These are phyloP conservation scores for Anoplolepis gracilipes DNA, from an alignment of 1,140 invertebrate genomes.

Conservation along the genomic window DNA sequence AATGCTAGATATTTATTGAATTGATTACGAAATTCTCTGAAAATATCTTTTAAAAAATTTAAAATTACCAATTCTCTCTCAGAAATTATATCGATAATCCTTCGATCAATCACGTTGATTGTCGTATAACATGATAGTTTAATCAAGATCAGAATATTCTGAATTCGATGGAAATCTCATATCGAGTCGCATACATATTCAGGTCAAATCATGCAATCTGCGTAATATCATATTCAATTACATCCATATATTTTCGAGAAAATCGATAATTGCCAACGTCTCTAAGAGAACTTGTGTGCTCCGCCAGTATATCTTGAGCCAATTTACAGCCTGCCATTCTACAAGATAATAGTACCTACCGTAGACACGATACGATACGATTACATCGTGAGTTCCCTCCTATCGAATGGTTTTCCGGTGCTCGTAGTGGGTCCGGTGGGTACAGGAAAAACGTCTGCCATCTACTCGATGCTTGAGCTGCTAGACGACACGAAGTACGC, in stretches of 20 bases:
- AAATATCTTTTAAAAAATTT: neutral
- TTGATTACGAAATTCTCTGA: neutral
- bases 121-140: neutral
- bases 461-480: slow-evolving; percentile 88
- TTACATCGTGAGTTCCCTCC: slow-evolving; percentile 88
- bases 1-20: neutral
- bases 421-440: slow-evolving; percentile 93
- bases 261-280: neutral
- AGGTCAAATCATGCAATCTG: slow-evolving; percentile 9
- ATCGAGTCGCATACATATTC: neutral
- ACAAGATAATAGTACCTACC: slow-evolving; percentile 93
- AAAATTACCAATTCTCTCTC: neutral
- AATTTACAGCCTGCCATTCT: slow-evolving; percentile 89
- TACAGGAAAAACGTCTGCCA: slow-evolving; percentile 93
- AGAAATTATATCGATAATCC: neutral
- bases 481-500: slow-evolving; percentile 89
- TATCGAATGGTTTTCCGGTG: slow-evolving; percentile 89
- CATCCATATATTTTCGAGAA: neutral
- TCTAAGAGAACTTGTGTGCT: neutral
- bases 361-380: slow-evolving; percentile 93
- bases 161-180: neutral
- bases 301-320: slow-evolving; percentile 50
- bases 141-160: neutral
- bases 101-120: neutral
- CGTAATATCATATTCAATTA: neutral